phyloP scores from a whole-genome alignment of 2,797 vertebrate species.

The Acrossocheilus fasciatus region DNA sequence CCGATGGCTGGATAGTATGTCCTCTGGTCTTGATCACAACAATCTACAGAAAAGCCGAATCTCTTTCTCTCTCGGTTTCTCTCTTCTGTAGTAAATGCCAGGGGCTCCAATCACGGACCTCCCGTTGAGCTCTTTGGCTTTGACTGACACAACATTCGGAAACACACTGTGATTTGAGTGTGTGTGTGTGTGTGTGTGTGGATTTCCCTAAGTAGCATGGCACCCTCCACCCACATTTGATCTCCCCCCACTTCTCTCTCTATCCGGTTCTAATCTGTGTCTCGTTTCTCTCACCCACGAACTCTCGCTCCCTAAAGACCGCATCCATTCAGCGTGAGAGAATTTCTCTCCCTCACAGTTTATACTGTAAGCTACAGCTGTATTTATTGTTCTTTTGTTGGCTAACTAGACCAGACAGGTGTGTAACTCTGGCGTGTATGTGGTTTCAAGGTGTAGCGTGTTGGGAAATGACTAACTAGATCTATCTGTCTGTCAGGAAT shows the following conservation, averaged over 20 bases:
- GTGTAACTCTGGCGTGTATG: background rate
- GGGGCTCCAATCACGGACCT: slow-evolving; percentile 53
- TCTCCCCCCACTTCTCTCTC: slow-evolving; percentile 40
- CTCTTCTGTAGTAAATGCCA: slow-evolving; percentile 57
- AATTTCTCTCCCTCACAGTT: slow-evolving; percentile 23
- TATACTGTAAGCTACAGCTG: slow-evolving; percentile 20
- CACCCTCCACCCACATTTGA: slow-evolving; percentile 49
- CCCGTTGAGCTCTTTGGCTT: slow-evolving; percentile 50
- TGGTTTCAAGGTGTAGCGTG: background rate
- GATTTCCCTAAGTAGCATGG: slow-evolving; percentile 57
- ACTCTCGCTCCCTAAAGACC: slow-evolving; percentile 54
- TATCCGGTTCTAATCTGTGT: slow-evolving; percentile 61
- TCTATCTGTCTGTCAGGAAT: background rate
- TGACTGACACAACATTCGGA: slow-evolving; percentile 61
- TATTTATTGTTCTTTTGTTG: slow-evolving; percentile 29
- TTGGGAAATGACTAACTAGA: background rate
- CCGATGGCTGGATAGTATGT: background rate
- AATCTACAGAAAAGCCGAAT: slow-evolving; percentile 44
- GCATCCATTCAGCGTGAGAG: slow-evolving; percentile 57
- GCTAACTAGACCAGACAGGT: slow-evolving; percentile 25
- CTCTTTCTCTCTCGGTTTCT: slow-evolving; percentile 20
- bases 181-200: slow-evolving; percentile 42
- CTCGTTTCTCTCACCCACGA: slow-evolving; percentile 49
- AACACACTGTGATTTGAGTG: slow-evolving; percentile 43
- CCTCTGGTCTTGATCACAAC: slow-evolving; percentile 44